Percentiles rank a stretch among this genome's conserved stretches.
These are phyloP conservation scores for Megalops atlanticus DNA, from an alignment of 2,113 vertebrate genomes.

Conservation along the genomic window DNA sequence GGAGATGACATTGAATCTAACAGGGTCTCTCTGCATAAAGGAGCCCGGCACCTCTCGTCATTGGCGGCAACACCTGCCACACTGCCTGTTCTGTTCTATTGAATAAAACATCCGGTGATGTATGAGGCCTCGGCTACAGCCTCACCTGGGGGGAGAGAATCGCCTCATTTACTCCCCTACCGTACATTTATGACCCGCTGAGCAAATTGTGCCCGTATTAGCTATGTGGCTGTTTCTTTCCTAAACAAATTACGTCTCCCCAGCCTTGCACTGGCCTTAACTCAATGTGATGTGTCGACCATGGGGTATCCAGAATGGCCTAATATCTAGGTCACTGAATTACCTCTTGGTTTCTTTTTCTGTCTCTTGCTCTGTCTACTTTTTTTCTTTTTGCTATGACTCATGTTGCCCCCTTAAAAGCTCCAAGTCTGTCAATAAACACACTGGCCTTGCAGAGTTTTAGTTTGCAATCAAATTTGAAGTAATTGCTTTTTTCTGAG, in stretches of 20 bases:
- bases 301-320: constrained; percentile 48
- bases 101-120: constrained; percentile 80
- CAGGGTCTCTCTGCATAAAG: constrained; percentile 62
- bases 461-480: constrained; percentile 4
- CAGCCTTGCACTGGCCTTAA: constrained; percentile 69
- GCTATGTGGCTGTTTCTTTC: constrained; percentile 72
- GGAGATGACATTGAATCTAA: constrained; percentile 57
- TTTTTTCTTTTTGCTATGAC: background rate
- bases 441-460: constrained; percentile 1
- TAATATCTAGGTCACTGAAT: constrained; percentile 75
- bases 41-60: constrained; percentile 55
- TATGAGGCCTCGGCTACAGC: constrained; percentile 72
- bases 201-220: constrained; percentile 77
- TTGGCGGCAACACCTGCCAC: constrained; percentile 69
- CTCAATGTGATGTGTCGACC: constrained; percentile 65
- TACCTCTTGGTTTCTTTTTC: constrained; percentile 56
- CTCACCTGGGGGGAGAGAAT: constrained; percentile 62
- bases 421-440: constrained; percentile 12
- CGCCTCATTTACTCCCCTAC: constrained; percentile 73
- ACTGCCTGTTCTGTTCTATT: constrained; percentile 69
- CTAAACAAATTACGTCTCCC: constrained; percentile 71
- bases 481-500: background rate
- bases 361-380: constrained; percentile 31
- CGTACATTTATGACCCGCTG: constrained; percentile 71
- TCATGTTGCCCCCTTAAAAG: background rate